Evolutionary conservation across 2,797 vertebrate genomes (phyloP).

Genomic region (Intellagama lesueurii): DNA sequence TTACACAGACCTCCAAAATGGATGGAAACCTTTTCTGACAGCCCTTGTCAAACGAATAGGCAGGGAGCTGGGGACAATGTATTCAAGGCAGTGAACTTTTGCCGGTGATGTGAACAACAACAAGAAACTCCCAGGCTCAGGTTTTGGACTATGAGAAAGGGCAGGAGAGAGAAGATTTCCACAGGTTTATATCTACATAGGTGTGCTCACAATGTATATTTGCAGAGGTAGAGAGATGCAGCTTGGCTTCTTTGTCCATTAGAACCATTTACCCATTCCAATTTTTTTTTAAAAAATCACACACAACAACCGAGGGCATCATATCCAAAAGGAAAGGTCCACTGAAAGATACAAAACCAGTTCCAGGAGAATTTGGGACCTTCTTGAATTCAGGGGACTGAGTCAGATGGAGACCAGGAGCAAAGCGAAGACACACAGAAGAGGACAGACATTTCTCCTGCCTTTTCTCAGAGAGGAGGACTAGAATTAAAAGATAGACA

Average conservation of each 20-base stretch:
- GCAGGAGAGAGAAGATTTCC: conserved; percentile 36
- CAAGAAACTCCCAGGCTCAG: conserved; percentile 40
- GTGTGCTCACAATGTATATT: too few relatives aligned
- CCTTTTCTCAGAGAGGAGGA: too few relatives aligned
- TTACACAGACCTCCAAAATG: conserved; percentile 66
- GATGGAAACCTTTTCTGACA: conserved; percentile 76
- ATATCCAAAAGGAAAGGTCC: too few relatives aligned
- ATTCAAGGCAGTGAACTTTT: conserved; percentile 61
- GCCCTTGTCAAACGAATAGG: conserved; percentile 69
- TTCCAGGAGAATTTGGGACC: background rate
- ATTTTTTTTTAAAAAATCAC: background rate
- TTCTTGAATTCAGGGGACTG: background rate
- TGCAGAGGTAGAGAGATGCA: too few relatives aligned
- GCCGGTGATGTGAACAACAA: conserved; percentile 50
- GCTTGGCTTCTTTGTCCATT: background rate
- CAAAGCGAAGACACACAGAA: background rate
- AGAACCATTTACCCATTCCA: background rate
- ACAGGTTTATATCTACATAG: conserved; percentile 21
- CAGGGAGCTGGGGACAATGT: conserved; percentile 56
- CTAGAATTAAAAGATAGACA: too few relatives aligned
- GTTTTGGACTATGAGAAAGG: conserved; percentile 27
- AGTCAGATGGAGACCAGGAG: background rate
- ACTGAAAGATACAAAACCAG: background rate
- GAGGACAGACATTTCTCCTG: background rate
- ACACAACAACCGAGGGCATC: background rate